Evolutionary conservation across 2,888 invertebrate genomes (phyloP).

Genomic region (Agriopis marginaria): DNA sequence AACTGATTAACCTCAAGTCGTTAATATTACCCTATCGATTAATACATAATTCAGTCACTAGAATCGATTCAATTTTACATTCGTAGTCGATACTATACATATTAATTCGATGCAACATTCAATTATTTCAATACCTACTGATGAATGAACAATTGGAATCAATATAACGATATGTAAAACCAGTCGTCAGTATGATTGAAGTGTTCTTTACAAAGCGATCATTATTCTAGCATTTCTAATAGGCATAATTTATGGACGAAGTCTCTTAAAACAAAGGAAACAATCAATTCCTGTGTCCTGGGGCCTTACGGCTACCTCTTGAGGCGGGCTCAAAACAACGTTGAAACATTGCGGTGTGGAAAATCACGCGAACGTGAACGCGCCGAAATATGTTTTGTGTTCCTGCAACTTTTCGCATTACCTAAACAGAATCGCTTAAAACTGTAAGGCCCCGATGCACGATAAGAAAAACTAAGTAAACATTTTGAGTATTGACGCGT

Average conservation of each 20-base stretch:
- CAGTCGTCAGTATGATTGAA: constrained; percentile 30
- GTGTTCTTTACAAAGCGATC: constrained; percentile 21
- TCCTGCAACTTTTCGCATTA: too few species aligned
- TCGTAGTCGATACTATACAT: constrained; percentile 17
- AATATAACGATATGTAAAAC: constrained; percentile 37
- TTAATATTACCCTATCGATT: constrained; percentile 20
- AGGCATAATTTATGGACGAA: constrained; percentile 23
- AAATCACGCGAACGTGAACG: too few species aligned
- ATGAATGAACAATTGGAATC: constrained; percentile 35
- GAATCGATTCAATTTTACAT: constrained; percentile 27
- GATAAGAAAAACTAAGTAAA: too few species aligned
- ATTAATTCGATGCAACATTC: constrained; percentile 26
- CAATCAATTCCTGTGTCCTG: constrained; percentile 6
- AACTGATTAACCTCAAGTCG: constrained; percentile 9
- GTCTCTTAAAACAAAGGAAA: constrained; percentile 5
- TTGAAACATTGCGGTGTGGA: too few species aligned
- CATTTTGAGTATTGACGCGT: too few species aligned
- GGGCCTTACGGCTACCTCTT: not conserved
- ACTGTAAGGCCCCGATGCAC: too few species aligned
- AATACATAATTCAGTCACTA: constrained; percentile 21
- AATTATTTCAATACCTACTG: constrained; percentile 25
- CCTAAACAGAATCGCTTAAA: too few species aligned
- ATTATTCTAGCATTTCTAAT: constrained; percentile 23
- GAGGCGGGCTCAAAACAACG: too few species aligned
- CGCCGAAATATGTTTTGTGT: too few species aligned